Conservation (phyloP, 1,140 invertebrate genomes). For the Pararge aegeria region DNA sequence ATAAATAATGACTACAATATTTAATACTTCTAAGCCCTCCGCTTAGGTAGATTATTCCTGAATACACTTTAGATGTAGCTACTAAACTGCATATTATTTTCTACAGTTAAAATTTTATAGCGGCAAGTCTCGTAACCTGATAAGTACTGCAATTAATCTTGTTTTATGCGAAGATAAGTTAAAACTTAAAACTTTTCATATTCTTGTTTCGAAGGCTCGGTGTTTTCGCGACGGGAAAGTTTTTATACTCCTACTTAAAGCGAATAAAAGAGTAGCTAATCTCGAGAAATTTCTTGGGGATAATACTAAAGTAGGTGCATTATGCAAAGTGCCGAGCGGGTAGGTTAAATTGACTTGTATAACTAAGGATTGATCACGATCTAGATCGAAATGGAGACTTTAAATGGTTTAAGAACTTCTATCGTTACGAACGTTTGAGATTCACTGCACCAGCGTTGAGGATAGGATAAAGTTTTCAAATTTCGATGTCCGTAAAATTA, state of each 20-base stretch:
- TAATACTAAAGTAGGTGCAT: constrained; percentile 16
- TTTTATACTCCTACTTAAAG: constrained; percentile 22
- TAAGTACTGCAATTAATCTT: constrained; percentile 10
- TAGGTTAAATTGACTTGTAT: constrained; percentile 31
- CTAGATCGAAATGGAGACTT: constrained; percentile 37
- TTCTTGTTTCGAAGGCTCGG: constrained; percentile 20
- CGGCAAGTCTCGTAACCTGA: constrained; percentile 2
- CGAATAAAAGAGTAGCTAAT: constrained; percentile 30
- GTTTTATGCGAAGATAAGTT: constrained; percentile 16
- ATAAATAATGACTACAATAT: no score
- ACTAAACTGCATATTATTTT: background rate
- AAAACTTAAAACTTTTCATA: constrained; percentile 28
- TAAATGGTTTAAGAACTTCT: constrained; percentile 55
- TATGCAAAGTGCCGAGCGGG: constrained; percentile 29
- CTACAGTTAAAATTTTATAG: constrained; percentile 10
- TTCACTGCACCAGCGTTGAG: constrained; percentile 35
- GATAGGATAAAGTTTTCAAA: constrained; percentile 37
- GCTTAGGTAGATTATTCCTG: no score
- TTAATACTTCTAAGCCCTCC: no score
- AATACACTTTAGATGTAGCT: no score
- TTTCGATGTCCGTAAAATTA: no score
- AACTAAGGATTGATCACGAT: constrained; percentile 46
- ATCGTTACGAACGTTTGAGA: constrained; percentile 56
- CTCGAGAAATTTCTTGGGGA: constrained; percentile 18
- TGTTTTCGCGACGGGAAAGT: constrained; percentile 18